phyloP scores from a whole-genome alignment of 2,113 vertebrate species.

The Synodontis membranacea region DNA sequence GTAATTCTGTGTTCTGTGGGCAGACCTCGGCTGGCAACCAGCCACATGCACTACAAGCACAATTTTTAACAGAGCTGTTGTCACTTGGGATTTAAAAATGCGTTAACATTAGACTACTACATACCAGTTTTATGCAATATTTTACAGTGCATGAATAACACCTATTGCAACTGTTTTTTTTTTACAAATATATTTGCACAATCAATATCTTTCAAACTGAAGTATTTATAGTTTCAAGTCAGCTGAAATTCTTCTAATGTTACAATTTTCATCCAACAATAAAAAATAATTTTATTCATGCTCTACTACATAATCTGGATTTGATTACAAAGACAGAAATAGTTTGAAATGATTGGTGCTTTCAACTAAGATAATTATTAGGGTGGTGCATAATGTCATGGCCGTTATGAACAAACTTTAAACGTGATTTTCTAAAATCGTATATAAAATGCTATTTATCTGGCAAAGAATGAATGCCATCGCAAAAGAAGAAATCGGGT shows the following conservation, averaged over 20 bases:
- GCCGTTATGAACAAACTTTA: no score
- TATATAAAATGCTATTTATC: no score
- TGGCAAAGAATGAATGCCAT: no score
- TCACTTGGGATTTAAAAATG: conserved; percentile 12
- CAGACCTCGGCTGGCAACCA: neutral
- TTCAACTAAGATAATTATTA: conserved; percentile 25
- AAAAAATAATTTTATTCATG: neutral
- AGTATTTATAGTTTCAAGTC: neutral
- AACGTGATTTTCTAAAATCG: no score
- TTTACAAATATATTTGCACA: neutral
- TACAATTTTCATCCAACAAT: neutral
- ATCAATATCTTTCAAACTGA: no score
- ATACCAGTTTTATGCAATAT: neutral
- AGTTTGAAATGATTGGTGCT: neutral
- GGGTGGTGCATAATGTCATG: no score
- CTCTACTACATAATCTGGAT: neutral
- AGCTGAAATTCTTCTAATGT: neutral
- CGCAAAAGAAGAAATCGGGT: no score
- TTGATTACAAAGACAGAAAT: neutral
- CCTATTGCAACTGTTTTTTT: neutral
- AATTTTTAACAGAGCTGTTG: conserved; percentile 24
- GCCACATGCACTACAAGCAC: conserved; percentile 46
- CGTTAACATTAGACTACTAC: neutral
- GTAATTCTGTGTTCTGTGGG: conserved; percentile 44
- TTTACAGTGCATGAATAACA: neutral